Conservation (phyloP, 2,888 invertebrate species). For the Drosophila kuntzei region DNA sequence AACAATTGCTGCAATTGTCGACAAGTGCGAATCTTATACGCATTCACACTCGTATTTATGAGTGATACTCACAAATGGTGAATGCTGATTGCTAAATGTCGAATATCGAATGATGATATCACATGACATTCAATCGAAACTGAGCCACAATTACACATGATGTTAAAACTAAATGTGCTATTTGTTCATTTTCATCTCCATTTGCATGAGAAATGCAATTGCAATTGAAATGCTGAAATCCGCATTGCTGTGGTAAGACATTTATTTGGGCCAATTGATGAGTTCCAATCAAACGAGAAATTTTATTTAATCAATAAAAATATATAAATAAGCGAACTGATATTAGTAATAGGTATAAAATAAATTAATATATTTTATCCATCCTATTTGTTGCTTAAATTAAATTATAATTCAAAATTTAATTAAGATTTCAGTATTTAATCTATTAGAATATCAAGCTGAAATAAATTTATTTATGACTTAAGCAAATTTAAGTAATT, state of each 20-base stretch:
- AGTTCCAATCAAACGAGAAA: constrained; percentile 8
- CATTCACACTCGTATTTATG: constrained; percentile 57
- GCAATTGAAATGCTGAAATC: constrained; percentile 20
- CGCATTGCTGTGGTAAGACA: constrained; percentile 1
- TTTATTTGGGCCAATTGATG: constrained; percentile 9
- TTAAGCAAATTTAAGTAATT: too few species aligned
- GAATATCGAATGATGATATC: constrained; percentile 17
- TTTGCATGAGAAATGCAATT: constrained; percentile 32
- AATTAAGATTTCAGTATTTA: too few species aligned
- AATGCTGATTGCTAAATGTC: background rate
- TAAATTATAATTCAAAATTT: too few species aligned
- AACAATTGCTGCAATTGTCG: constrained; percentile 65
- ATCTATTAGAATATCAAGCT: too few species aligned
- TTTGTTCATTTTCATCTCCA: constrained; percentile 24
- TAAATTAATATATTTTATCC: too few species aligned
- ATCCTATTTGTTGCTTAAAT: too few species aligned
- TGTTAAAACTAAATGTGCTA: constrained; percentile 32
- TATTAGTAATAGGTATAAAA: background rate
- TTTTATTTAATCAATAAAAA: background rate
- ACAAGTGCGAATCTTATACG: constrained; percentile 55
- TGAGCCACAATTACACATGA: constrained; percentile 21
- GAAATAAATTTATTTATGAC: too few species aligned
- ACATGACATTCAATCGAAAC: constrained; percentile 19
- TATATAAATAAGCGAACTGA: background rate
- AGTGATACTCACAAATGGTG: constrained; percentile 38